Evolutionary conservation across 2,113 vertebrate genomes (phyloP).

Genomic region (Lathamus discolor): DNA sequence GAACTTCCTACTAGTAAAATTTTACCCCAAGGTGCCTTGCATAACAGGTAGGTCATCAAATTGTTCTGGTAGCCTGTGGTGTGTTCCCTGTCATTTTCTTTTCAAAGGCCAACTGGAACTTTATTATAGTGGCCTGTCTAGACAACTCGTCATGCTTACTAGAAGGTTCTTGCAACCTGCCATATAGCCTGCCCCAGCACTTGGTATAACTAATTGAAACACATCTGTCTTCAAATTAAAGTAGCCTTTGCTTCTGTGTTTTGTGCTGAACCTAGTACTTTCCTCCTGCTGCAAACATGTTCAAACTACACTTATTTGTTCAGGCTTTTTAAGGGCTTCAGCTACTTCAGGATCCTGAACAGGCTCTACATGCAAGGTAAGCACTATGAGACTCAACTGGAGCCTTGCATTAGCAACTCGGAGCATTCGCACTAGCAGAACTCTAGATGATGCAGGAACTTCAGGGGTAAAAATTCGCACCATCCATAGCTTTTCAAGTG

Average conservation of each 20-base stretch:
- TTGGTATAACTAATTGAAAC: neutral
- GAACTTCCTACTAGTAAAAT: neutral
- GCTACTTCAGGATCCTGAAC: neutral
- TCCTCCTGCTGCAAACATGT: neutral
- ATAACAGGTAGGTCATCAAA: neutral
- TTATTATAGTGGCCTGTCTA: neutral
- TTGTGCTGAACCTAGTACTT: neutral
- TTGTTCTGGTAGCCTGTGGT: neutral
- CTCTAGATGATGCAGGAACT: neutral
- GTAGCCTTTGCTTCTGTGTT: neutral
- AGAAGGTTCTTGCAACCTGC: neutral
- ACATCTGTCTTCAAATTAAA: neutral
- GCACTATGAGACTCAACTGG: neutral
- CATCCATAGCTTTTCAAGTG: neutral
- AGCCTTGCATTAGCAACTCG: neutral
- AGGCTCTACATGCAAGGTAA: neutral
- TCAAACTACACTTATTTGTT: neutral
- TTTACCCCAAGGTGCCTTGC: neutral
- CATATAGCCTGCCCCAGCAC: neutral
- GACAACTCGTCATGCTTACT: neutral
- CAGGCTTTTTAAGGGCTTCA: neutral
- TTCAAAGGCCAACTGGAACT: neutral
- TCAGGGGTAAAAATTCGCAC: neutral
- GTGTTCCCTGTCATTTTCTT: neutral
- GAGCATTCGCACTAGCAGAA: neutral